These are phyloP conservation scores for Lasioglossum calceatum DNA, from an alignment of 2,888 invertebrate species.

Conservation along the genomic window DNA sequence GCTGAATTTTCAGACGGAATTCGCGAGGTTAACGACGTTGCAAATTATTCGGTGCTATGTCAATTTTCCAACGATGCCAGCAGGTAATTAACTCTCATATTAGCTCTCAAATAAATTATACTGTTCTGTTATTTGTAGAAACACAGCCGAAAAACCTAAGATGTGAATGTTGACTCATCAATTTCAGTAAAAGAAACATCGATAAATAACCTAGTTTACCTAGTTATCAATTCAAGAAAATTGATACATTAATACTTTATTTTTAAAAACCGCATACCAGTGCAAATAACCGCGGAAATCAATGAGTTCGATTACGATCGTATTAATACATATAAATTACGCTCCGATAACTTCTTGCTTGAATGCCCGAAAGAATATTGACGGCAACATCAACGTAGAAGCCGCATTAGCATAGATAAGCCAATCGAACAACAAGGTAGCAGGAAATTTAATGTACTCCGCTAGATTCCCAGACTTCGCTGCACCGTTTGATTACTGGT, in stretches of 20 bases:
- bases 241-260: background rate
- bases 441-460: background rate
- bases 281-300: background rate
- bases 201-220: too few species aligned
- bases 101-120: too few species aligned
- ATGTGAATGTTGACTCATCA: too few species aligned
- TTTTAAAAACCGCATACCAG: background rate
- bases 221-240: too few species aligned
- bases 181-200: too few species aligned
- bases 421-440: background rate
- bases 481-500: background rate
- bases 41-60: background rate
- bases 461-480: background rate
- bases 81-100: too few species aligned
- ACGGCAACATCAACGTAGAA: background rate
- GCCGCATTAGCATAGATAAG: constrained; percentile 8
- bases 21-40: background rate
- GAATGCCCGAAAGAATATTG: background rate
- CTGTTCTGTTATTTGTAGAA: too few species aligned
- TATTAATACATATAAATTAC: background rate
- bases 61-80: too few species aligned
- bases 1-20: background rate
- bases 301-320: background rate
- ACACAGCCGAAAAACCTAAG: too few species aligned
- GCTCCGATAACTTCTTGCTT: background rate